Percentiles rank a stretch among this genome's conserved stretches.
phyloP scores from a whole-genome alignment of 2,113 vertebrate genomes.

The Hippocampus comes region DNA sequence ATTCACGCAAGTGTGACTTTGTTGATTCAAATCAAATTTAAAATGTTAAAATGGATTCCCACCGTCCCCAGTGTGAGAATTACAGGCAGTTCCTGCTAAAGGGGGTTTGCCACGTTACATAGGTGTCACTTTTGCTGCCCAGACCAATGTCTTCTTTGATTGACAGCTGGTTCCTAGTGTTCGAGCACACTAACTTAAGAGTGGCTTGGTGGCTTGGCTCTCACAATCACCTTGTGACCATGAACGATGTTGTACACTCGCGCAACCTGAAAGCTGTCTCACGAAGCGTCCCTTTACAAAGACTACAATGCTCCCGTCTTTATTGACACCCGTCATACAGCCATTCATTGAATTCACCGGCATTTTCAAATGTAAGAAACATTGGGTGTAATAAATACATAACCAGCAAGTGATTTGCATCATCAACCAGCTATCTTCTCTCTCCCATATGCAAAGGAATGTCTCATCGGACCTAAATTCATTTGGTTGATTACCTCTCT shows the following conservation, averaged over 20 bases:
- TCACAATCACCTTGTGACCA: too few species aligned
- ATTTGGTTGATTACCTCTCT: not conserved
- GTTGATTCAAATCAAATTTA: not conserved
- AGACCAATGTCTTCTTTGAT: not conserved
- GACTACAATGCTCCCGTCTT: not conserved
- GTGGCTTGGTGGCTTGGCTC: too few species aligned
- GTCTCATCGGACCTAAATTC: not conserved
- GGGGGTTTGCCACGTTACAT: not conserved
- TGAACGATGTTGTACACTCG: not conserved
- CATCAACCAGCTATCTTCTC: not conserved
- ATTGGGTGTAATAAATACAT: not conserved
- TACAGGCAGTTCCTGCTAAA: not conserved
- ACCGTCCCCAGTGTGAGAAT: too few species aligned
- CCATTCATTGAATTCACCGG: too few species aligned
- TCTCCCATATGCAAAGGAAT: conserved; percentile 1
- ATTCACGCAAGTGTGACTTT: not conserved
- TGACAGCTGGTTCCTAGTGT: not conserved
- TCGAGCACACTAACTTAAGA: too few species aligned
- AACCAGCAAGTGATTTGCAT: not conserved
- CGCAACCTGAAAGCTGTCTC: not conserved
- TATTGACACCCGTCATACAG: too few species aligned
- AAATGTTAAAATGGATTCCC: too few species aligned
- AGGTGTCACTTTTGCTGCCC: not conserved
- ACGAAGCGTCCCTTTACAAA: not conserved
- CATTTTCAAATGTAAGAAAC: not conserved